Base-by-base conservation (phyloP, 2,797 vertebrate genomes). In the Coilia nasus region DNA sequence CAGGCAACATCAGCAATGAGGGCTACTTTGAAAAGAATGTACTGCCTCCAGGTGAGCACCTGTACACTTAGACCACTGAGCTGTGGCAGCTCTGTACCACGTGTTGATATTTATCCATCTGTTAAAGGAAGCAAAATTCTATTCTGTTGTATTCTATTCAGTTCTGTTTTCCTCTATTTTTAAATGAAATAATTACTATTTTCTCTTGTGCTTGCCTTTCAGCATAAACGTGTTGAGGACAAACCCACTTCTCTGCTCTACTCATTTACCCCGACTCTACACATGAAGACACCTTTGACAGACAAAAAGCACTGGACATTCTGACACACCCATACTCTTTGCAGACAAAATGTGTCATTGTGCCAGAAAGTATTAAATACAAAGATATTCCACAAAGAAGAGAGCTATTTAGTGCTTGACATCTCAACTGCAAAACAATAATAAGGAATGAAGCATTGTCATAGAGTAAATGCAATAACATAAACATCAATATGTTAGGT, bases 1-100 rank as follows among this genome's bases (percentile, higher is more conserved):
- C 88, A 1, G 95, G 95, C 12, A 95, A 95, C 90, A 87, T 93
- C 0, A 87, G 5, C 31, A 90, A 46, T 7, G 0, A 0, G 0
- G 91, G 78, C 14, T 83, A 88, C 84, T 95, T 91, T 46, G 80
- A 90, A 86, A 57, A 83, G 35, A 95, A 95, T 1, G 93, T 95
- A 57, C 56, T 60, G 46, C 59, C 75, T 88, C 25, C 75, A 60
- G 78, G 12, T 28, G 86, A n/a, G 85, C 59, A 47, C 56, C 59
- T 84, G 41, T 64, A 25, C n/a, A 64, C n/a, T n/a, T 2, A 64
- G 1, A 64, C 60, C n/a, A 28, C 11, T 64, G 60, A 2, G 9
- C 21, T 11, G n/a, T 11, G 2, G 25, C n/a, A 64, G 71, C 3
- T 78, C 17, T 21, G 21, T 5, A 41, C 17, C 35, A 21, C 9